Evolutionary conservation across 1,140 invertebrate genomes (phyloP).

Genomic region (Drosophila bipectinata): DNA sequence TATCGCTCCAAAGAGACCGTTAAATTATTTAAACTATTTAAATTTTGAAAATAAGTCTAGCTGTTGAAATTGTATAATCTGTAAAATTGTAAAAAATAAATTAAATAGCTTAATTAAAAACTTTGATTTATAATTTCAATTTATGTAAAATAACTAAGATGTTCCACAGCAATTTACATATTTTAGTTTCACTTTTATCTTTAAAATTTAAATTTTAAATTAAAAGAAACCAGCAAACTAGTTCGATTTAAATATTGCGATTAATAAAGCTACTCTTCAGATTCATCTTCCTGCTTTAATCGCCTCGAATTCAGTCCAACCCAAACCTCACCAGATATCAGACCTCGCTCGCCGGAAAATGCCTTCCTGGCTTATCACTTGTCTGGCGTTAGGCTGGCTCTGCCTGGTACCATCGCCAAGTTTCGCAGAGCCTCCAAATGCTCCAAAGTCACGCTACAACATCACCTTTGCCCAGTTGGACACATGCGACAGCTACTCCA

Average conservation of each 20-base stretch:
- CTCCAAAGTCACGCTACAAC: constrained; percentile 56
- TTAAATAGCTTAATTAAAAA: too few relatives aligned
- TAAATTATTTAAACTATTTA: too few relatives aligned
- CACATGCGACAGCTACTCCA: constrained; percentile 57
- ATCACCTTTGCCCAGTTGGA: constrained; percentile 66
- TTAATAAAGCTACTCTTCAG: neutral
- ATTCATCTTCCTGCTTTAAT: neutral
- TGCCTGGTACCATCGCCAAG: constrained; percentile 11
- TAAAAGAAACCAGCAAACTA: neutral
- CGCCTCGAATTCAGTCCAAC: constrained; percentile 6
- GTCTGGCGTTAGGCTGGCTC: constrained; percentile 3
- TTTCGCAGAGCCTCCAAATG: constrained; percentile 12
- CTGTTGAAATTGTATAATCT: too few relatives aligned
- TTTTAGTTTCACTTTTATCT: too few relatives aligned
- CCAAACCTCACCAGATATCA: neutral
- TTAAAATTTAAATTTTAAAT: too few relatives aligned
- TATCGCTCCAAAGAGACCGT: too few relatives aligned
- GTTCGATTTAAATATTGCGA: neutral
- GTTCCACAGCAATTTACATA: too few relatives aligned
- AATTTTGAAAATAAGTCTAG: too few relatives aligned
- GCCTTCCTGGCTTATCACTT: constrained; percentile 34
- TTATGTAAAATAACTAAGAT: too few relatives aligned
- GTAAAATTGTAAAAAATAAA: too few relatives aligned
- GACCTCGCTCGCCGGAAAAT: constrained; percentile 5
- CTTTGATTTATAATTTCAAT: too few relatives aligned